Conservation (phyloP, 2,888 invertebrate species). For the Dexiosoma caninum region DNA sequence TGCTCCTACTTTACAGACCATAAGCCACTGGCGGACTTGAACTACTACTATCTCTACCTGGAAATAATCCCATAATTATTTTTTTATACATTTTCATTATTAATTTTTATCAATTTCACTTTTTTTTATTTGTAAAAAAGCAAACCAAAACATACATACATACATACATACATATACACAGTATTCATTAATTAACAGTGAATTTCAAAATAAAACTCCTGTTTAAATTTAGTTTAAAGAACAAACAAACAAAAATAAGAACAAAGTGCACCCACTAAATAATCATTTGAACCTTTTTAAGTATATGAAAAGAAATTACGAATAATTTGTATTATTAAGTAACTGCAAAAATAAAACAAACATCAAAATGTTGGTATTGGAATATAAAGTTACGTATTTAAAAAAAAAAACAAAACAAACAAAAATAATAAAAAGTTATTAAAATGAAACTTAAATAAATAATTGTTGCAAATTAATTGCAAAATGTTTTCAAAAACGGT, state of each 20-base stretch:
- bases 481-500: neutral
- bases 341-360: constrained; percentile 29
- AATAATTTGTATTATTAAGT: constrained; percentile 45
- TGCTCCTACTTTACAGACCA: constrained; percentile 61
- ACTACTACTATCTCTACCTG: constrained; percentile 24
- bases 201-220: constrained; percentile 20
- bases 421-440: constrained; percentile 25
- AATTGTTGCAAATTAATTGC: constrained; percentile 42
- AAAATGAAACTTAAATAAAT: constrained; percentile 38
- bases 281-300: constrained; percentile 39
- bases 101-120: constrained; percentile 22
- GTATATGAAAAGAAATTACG: constrained; percentile 27
- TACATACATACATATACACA: too few species aligned
- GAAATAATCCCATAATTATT: constrained; percentile 8
- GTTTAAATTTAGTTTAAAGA: constrained; percentile 21
- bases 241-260: neutral
- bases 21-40: constrained; percentile 63
- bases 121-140: constrained; percentile 4
- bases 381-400: constrained; percentile 28
- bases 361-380: constrained; percentile 52
- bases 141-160: too few species aligned
- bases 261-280: constrained; percentile 59
- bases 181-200: constrained; percentile 30
- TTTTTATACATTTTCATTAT: constrained; percentile 49
- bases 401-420: too few species aligned